phyloP scores from a whole-genome alignment of 2,113 vertebrate species.

The Brachionichthys hirsutus region DNA sequence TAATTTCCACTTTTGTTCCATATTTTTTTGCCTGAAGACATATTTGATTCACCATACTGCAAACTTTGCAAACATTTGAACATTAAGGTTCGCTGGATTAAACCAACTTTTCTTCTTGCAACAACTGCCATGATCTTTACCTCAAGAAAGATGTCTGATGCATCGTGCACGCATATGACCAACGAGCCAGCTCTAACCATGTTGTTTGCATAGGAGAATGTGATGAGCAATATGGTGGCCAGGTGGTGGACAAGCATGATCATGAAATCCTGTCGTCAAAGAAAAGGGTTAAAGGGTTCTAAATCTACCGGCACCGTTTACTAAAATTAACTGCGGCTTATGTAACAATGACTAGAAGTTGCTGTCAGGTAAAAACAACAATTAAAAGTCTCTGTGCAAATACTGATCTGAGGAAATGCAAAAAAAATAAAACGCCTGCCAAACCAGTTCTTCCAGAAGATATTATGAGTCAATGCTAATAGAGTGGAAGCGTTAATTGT shows the following conservation, averaged over 20 bases:
- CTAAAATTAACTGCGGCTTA: neutral
- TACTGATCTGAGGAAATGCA: neutral
- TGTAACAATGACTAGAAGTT: neutral
- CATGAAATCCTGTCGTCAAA: slow-evolving; percentile 84
- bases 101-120: neutral
- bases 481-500: neutral
- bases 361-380: neutral
- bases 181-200: slow-evolving; percentile 87
- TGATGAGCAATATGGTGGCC: slow-evolving; percentile 82
- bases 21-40: no score
- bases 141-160: slow-evolving; percentile 88
- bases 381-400: slow-evolving; percentile 3
- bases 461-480: neutral
- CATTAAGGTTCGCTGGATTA: neutral
- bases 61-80: no score
- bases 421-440: neutral
- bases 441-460: slow-evolving; percentile 25
- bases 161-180: slow-evolving; percentile 88
- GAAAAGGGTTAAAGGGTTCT: slow-evolving; percentile 10
- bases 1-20: neutral
- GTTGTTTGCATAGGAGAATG: slow-evolving; percentile 90
- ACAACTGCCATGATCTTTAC: slow-evolving; percentile 62
- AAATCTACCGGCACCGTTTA: neutral
- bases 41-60: no score
- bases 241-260: slow-evolving; percentile 92